Base-by-base conservation (phyloP, 2,888 invertebrate species). In the Amiota communis region DNA sequence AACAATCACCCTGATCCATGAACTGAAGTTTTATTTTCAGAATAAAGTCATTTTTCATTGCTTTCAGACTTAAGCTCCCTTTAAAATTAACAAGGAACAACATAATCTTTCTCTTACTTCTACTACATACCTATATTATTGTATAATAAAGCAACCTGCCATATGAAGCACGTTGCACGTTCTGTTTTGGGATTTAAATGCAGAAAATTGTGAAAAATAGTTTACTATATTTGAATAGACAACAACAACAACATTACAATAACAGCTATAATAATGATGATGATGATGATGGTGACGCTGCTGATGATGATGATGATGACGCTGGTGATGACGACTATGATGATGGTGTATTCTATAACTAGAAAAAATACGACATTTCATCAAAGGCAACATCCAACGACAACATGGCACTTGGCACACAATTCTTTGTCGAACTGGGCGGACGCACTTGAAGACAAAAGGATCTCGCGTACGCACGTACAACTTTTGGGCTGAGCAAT, bases 401-500 rank as follows among this genome's bases (percentile, higher is more conserved):
- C 36, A 36, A 36, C 36, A 36, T 36, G 36, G 36, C 36, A 36
- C 36, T 36, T 36, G 36, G 36, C 36, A 36, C 8, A 36, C 36
- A 36, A 36, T 36, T 36, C 36, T 36, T 36, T 36, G 36, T 36
- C 36, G 36, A 36, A 36, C 36, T 36, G 36, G 36, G 36, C 36
- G 36, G 36, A 36, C 36, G 36, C 36, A 53, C 48, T 65, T 51
- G 51, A 48, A 51, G 67, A 68, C 67, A 68, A 68, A 68, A 68
- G 67, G 67, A 68, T 68, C 67, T 68, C 67, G 51, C 51, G 20
- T n/a, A 36, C 67, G 67, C 67, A 68, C 67, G 67, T 68, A 68
- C 67, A 11, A 46, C 51, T 12, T 65, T 59, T 17, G 11, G 20
- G 11, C 15, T 10, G 59, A 59, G 20, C 17, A 59, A 11, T 59